Conservation (phyloP, 2,113 vertebrate genomes). For the Corvus moneduloides region DNA sequence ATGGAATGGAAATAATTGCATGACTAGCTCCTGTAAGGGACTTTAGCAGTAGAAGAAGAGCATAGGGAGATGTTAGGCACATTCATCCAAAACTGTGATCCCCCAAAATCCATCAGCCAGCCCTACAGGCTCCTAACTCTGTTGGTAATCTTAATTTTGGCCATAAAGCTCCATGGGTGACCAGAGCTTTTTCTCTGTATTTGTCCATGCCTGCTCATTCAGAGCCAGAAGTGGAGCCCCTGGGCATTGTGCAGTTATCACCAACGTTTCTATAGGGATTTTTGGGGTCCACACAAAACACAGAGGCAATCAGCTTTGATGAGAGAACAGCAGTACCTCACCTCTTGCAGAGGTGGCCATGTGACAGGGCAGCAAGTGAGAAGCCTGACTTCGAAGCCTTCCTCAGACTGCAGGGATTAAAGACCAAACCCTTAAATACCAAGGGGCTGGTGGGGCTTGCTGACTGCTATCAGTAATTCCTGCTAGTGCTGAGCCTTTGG, state of each 20-base stretch:
- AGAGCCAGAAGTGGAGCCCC: neutral
- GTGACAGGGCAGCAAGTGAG: neutral
- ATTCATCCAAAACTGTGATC: neutral
- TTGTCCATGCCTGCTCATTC: neutral
- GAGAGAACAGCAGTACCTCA: neutral
- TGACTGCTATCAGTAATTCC: neutral
- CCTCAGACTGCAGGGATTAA: neutral
- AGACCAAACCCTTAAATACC: neutral
- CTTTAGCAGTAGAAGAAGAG: neutral
- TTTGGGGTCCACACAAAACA: neutral
- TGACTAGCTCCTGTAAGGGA: neutral
- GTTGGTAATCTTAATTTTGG: neutral
- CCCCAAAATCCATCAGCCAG: neutral
- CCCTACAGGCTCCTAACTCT: neutral
- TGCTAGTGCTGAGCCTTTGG: neutral
- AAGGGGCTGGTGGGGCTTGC: rapidly evolving
- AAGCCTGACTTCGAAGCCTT: neutral
- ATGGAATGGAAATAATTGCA: neutral
- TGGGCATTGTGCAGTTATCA: neutral
- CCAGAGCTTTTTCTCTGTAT: neutral
- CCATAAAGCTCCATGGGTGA: neutral
- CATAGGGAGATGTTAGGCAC: neutral
- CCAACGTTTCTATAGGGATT: neutral
- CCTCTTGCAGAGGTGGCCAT: neutral
- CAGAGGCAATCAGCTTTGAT: neutral